These are phyloP conservation scores for Oceanites oceanicus DNA, from an alignment of 2,113 vertebrate species.

Conservation along the genomic window DNA sequence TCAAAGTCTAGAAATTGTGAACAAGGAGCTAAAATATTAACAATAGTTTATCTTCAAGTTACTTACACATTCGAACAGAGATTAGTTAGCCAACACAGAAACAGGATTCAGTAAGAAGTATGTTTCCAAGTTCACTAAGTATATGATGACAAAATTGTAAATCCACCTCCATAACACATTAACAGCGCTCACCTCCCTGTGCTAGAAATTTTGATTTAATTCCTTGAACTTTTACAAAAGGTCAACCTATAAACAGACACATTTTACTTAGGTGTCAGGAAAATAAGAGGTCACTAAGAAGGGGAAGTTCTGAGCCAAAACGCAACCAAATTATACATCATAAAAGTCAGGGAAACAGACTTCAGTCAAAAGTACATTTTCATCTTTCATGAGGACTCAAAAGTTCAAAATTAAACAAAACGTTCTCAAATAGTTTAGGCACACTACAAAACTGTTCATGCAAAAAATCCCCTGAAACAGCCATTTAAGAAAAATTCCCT, in stretches of 20 bases:
- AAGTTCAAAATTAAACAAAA: neutral
- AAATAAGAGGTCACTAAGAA: neutral
- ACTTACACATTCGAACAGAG: neutral
- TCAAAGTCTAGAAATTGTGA: neutral
- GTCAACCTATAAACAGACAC: neutral
- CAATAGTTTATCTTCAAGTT: neutral
- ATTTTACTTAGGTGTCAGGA: neutral
- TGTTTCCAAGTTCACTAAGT: neutral
- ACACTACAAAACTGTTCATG: neutral
- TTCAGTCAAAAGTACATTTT: neutral
- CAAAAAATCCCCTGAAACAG: conserved; percentile 19
- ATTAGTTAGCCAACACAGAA: neutral
- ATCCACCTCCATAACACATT: neutral
- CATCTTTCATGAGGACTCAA: neutral
- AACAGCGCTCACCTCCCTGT: neutral
- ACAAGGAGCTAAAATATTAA: neutral
- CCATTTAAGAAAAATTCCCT: conserved; percentile 34
- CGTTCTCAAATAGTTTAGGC: neutral
- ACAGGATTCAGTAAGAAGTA: neutral
- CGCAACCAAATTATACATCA: neutral
- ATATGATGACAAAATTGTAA: neutral
- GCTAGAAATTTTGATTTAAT: neutral
- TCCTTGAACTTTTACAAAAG: neutral
- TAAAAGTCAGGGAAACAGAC: neutral
- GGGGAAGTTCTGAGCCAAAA: conserved; percentile 16